Base-by-base conservation (phyloP, 2,888 invertebrate genomes). In the Brachycybe producta region DNA sequence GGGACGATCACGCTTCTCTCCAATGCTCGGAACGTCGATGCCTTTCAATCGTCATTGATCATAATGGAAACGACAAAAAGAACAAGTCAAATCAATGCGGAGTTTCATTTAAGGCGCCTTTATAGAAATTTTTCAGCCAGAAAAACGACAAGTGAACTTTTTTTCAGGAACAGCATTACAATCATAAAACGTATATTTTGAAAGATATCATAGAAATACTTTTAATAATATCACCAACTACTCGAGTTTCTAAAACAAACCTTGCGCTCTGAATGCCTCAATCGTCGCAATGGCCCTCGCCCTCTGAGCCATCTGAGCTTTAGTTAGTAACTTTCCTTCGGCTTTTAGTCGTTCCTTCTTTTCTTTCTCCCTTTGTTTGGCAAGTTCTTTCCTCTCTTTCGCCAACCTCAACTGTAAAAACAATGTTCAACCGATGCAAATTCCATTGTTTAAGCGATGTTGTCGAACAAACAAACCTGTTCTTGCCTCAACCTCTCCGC, bases 241-340 rank as follows among this genome's bases (percentile, higher is more conserved):
- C 65, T 94, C 94, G 56, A 85, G 68, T 52, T 82, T 68, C 59
- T 77, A 46, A 41, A 23, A 30, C 23, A 45, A 70, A 52, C 92
- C 92, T 69, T 88, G 86, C 7, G 86, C 88, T 67, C 86, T 88
- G 35, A 91, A 71, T 1, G 84, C 82, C 47, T 91, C 88, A 54
- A 95, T 70, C 75, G 91, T 77, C 51, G 85, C 86, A 66, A 87
- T 84, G 5, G 90, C 88, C 57, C 91, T 75, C 0, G 85, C 84
- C 15, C 48, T 21, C 15, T 53, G 53, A 21, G 35, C 42, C 34
- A 39, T 51, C 58, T 75, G 70, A 53, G 68, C 67, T 21, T 69
- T 65, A 2, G 70, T 72, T 53, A 72, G 55, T 32, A 68, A 64
- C 56, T 67, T 73, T 26, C 74, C 74, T 58, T 72, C 73, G n/a